Conservation (phyloP, 2,888 invertebrate genomes). For the Diarsia mendica region DNA sequence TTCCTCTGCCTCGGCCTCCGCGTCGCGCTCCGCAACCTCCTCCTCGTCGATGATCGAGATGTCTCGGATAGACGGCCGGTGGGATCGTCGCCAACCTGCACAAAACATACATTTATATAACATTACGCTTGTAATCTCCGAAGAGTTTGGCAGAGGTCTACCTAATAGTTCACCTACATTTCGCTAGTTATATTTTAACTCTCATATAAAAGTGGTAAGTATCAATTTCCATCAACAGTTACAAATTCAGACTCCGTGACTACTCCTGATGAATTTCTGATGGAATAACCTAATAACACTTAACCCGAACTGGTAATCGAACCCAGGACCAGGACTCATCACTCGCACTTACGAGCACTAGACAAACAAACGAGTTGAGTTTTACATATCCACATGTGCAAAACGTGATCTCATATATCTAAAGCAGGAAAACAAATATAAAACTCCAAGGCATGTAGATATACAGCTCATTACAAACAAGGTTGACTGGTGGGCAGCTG, state of each 20-base stretch:
- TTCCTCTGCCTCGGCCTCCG: conserved; percentile 77
- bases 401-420: neutral
- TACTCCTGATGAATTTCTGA: neutral
- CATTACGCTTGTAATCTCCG: neutral
- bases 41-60: conserved; percentile 96
- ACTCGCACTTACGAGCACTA: neutral
- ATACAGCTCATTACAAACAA: conserved; percentile 45
- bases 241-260: neutral
- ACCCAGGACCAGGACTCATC: neutral
- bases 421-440: conserved; percentile 54
- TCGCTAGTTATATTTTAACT: neutral
- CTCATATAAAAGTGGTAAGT: neutral
- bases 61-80: conserved; percentile 95
- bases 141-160: neutral
- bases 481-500: conserved; percentile 48
- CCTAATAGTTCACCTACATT: neutral
- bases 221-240: neutral
- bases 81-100: conserved; percentile 94
- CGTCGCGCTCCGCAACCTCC: conserved; percentile 91
- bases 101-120: conserved; percentile 10
- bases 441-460: conserved; percentile 31
- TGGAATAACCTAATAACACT: neutral
- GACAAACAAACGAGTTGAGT: neutral
- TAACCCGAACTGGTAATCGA: neutral
- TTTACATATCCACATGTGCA: conserved; percentile 14